Base-by-base conservation (phyloP, 2,113 vertebrate species). In the Ellobius talpinus region DNA sequence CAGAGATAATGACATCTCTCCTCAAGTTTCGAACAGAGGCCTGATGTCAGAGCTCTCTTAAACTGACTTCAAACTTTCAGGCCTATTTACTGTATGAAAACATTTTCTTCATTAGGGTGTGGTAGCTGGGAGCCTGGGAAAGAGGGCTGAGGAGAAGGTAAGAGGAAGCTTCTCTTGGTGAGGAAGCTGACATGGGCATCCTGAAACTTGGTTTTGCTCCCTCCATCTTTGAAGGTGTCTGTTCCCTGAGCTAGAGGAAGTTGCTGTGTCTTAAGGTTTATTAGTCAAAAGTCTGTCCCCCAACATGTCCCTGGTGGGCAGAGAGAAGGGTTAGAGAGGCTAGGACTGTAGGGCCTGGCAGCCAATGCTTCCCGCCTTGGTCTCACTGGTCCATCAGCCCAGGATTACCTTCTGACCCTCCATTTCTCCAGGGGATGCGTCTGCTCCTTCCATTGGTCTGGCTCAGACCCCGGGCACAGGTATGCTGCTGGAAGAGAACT, bases 71-170 rank as follows among this genome's bases (percentile, higher is more conserved):
- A 4, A 4, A 79, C 74, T 79, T 0, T 9, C 55, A 0, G 0
- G 13, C 50, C 11, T 70, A 70, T 42, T 85, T 9, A 3, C 86
- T 17, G 50, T 78, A 50, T 31, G 86, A 17, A 74, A 33, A 33
- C 14, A 12, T 39, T 26, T 58, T 45, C 31, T 24, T 79, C 79
- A 0, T 0, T 24, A 10, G n/a, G 9, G n/a, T 9, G 0, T 39
- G 86, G 26, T 0, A 70, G 31, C 72, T 52, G 0, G 89, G 6
- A 33, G 47, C 21, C 4, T 24, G 16, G 84, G 76, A 45, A 50
- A 14, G 24, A 21, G 58, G 58, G 58, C 58, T 58, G 58, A 58
- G 19, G 58, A 21, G 58, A 58, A 58, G 58, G 58, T 21, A 58
- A 58, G 58, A 87, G 55, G 87, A 79, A 16, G 36, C 63, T 70